Evolutionary conservation across 2,888 invertebrate species (phyloP).

Genomic region (Ectemnius cavifrons): DNA sequence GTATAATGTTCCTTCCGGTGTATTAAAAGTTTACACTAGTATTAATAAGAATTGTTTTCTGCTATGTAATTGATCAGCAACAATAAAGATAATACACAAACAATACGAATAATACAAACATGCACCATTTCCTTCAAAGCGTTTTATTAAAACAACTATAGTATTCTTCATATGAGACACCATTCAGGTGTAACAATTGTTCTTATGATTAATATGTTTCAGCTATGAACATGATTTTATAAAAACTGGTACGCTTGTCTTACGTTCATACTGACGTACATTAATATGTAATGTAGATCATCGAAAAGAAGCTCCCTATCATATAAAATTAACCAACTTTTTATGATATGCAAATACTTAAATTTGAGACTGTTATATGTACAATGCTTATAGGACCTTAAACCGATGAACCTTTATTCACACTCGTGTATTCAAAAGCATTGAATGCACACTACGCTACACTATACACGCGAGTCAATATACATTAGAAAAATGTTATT

Average conservation of each 20-base stretch:
- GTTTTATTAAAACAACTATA: slow-evolving; percentile 49
- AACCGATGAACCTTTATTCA: too few species aligned
- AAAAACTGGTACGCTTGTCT: slow-evolving; percentile 26
- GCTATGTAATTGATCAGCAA: slow-evolving; percentile 51
- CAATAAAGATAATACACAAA: slow-evolving; percentile 50
- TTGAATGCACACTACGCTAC: too few species aligned
- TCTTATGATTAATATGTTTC: too few species aligned
- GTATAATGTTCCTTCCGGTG: slow-evolving; percentile 58
- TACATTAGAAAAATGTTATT: too few species aligned
- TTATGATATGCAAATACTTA: slow-evolving; percentile 22
- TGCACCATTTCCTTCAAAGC: slow-evolving; percentile 28
- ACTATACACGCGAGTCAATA: too few species aligned
- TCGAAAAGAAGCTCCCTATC: too few species aligned
- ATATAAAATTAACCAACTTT: slow-evolving; percentile 14
- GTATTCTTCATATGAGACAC: slow-evolving; percentile 31
- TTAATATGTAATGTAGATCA: slow-evolving; percentile 8
- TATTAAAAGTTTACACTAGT: slow-evolving; percentile 45
- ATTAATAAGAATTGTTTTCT: slow-evolving; percentile 55
- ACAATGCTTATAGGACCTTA: slow-evolving; percentile 26
- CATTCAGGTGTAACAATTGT: slow-evolving; percentile 44
- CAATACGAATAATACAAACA: slow-evolving; percentile 42
- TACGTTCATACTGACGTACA: slow-evolving; percentile 11
- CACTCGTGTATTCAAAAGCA: too few species aligned
- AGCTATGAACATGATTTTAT: slow-evolving; percentile 17
- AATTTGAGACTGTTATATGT: slow-evolving; percentile 44